Evolutionary conservation across 2,888 invertebrate genomes (phyloP).

Genomic region (Ochropacha duplaris): DNA sequence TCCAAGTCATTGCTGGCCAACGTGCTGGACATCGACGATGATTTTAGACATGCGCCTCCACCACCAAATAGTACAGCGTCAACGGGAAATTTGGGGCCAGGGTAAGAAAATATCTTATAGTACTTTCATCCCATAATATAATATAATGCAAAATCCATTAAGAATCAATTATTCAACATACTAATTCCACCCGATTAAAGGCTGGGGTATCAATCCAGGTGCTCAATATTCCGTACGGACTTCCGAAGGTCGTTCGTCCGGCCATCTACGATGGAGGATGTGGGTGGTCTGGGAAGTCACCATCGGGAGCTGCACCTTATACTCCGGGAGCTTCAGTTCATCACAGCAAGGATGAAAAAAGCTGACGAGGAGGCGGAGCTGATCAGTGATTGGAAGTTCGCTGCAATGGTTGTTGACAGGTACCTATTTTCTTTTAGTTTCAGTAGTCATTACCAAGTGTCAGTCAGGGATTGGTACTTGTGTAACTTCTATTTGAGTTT

Average conservation of each 20-base stretch:
- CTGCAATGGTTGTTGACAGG: slow-evolving; percentile 99
- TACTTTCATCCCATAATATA: background rate
- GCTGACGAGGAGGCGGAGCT: slow-evolving; percentile 96
- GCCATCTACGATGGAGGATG: slow-evolving; percentile 91
- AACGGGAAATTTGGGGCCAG: slow-evolving; percentile 85
- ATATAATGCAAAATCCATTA: background rate
- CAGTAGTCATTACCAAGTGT: background rate
- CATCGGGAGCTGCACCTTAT: slow-evolving; percentile 95
- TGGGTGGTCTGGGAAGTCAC: slow-evolving; percentile 85
- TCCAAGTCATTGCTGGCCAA: slow-evolving; percentile 97
- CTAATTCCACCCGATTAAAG: slow-evolving; percentile 1
- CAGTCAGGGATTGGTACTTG: background rate
- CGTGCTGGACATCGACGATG: slow-evolving; percentile 97
- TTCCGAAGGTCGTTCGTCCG: slow-evolving; percentile 86
- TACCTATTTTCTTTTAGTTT: slow-evolving; percentile 32
- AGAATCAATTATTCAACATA: background rate
- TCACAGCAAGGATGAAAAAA: slow-evolving; percentile 96
- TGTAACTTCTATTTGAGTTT: background rate
- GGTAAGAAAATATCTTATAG: slow-evolving; percentile 66
- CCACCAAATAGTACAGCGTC: slow-evolving; percentile 84
- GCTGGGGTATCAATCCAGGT: slow-evolving; percentile 44
- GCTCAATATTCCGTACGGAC: slow-evolving; percentile 79
- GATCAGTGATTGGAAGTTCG: slow-evolving; percentile 98
- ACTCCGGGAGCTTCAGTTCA: slow-evolving; percentile 96
- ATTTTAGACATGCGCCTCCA: slow-evolving; percentile 91